phyloP scores from a whole-genome alignment of 2,888 invertebrate species.

The Dorcus hopei region DNA sequence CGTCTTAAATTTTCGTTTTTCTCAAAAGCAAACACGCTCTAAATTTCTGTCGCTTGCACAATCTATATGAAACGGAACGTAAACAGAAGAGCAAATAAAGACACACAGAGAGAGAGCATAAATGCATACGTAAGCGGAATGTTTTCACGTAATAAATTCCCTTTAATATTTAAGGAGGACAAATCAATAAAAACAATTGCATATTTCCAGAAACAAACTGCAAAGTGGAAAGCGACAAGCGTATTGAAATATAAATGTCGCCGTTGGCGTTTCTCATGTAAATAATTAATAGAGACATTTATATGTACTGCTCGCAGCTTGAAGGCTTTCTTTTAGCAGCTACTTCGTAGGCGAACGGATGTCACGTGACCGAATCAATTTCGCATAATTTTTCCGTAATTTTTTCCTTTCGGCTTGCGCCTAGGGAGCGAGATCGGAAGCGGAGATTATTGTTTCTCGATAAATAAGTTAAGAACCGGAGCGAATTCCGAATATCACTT shows the following conservation, averaged over 20 bases:
- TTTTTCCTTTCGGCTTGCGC: background rate
- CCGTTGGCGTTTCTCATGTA: conserved; percentile 26
- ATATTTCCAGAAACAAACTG: conserved; percentile 3
- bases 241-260: conserved; percentile 27
- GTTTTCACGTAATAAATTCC: conserved; percentile 1
- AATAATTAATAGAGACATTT: conserved; percentile 26
- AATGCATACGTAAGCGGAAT: background rate
- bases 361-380: background rate
- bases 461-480: conserved; percentile 24
- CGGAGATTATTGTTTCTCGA: conserved; percentile 22
- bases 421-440: conserved; percentile 4
- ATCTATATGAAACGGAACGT: no score
- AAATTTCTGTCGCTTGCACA: no score
- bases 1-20: no score
- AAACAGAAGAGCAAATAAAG: background rate
- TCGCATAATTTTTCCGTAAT: background rate
- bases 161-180: conserved; percentile 1
- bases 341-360: background rate
- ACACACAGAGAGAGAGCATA: background rate
- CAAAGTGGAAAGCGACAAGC: background rate
- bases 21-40: no score
- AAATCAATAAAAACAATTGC: conserved; percentile 2
- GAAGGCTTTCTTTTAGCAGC: background rate
- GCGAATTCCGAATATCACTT: conserved; percentile 19
- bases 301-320: background rate